Base-by-base conservation (phyloP, 1,140 invertebrate species). In the Drosophila elegans region DNA sequence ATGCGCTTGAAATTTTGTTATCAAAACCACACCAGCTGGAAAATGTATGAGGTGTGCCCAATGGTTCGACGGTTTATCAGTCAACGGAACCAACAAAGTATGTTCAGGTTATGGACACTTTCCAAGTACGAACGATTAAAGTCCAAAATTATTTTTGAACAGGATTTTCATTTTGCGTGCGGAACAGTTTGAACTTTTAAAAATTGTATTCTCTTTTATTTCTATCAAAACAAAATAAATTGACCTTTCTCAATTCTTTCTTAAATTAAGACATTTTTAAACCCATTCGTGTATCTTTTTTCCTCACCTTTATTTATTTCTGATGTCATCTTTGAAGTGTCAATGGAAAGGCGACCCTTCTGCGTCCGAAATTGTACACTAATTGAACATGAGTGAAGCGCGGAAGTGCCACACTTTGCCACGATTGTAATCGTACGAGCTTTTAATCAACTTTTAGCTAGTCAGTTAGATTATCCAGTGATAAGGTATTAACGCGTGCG, bases 281-380 rank as follows among this genome's bases (percentile, higher is more conserved):
- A 21, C 16, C 1, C 16, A 21, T 21, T 21, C 16, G 36, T 21
- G n/a, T 11, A 32, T 3, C 10, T 16, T 27, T 16, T 13, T 4
- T 9, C 4, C 69, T 7, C 21, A 73, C 69, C 69, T 61, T 61
- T 73, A 52, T 73, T 73, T 45, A 72, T 16, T 60, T 73, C 54
- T 7, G 34, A 16, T 7, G 54, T 29, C 69, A 73, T 71, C 21
- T 2, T 29, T 46, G 36, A 4, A 10, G 2, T 21, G 4, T 10
- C 25, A 3, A 29, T 29, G 1, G 6, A 1, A 44, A 49, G 2
- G 3, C 0, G 12, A 34, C 12, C 55, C 4, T 25, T 16, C 6
- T 16, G 29, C 45, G 27, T 60, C 39, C 67, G 46, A 45, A 9
- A 29, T 45, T 16, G n/a, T 1, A 0, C 29, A 52, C 27, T 16